Percentiles rank a stretch among this genome's conserved stretches.
phyloP scores from a whole-genome alignment of 2,888 invertebrate species.

The Eumerus sabulonum region DNA sequence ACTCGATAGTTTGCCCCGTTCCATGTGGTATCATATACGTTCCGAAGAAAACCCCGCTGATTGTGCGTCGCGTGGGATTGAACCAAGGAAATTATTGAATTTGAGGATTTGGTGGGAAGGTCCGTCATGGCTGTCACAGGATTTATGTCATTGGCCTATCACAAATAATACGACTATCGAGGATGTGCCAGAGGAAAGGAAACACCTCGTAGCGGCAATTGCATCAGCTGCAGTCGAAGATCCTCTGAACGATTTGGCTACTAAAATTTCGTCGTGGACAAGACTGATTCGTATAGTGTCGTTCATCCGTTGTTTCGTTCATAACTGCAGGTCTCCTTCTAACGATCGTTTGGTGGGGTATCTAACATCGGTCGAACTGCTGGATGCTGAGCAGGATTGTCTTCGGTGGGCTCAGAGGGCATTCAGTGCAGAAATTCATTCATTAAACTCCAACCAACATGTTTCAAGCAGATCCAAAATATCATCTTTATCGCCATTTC shows the following conservation, averaged over 20 bases:
- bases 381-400: neutral
- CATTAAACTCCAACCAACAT: neutral
- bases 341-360: neutral
- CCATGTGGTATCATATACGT: slow-evolving; percentile 63
- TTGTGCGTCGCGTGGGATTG: slow-evolving; percentile 65
- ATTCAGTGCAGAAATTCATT: neutral
- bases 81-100: slow-evolving; percentile 42
- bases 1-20: slow-evolving; percentile 17
- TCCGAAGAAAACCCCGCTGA: slow-evolving; percentile 69
- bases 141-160: neutral
- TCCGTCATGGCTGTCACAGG: slow-evolving; percentile 10
- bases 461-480: slow-evolving; percentile 1
- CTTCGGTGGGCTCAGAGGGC: neutral
- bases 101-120: slow-evolving; percentile 28
- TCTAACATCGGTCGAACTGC: neutral
- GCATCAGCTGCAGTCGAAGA: neutral
- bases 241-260: neutral
- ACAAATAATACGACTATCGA: neutral
- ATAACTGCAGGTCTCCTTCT: neutral
- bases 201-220: neutral
- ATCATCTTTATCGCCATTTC: neutral
- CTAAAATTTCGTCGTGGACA: slow-evolving; percentile 15
- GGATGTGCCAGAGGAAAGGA: slow-evolving; percentile 1
- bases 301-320: slow-evolving; percentile 6
- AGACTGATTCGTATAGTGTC: slow-evolving; percentile 9